Conservation (phyloP, 2,888 invertebrate species). For the Parnassius mnemosyne region DNA sequence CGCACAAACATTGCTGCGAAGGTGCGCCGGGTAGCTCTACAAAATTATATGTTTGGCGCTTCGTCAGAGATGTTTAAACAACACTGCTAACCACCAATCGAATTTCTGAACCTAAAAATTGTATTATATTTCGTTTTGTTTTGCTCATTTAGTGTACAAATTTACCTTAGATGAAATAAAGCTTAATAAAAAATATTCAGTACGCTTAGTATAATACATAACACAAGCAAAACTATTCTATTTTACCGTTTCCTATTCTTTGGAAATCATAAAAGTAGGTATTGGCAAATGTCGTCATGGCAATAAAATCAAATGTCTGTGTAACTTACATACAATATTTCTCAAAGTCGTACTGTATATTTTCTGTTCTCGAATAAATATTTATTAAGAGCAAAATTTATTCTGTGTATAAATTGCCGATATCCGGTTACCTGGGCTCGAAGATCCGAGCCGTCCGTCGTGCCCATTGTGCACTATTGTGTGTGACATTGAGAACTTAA, state of each 20-base stretch:
- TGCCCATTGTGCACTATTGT: slow-evolving; percentile 59
- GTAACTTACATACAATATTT: too few relatives aligned
- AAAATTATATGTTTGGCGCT: slow-evolving; percentile 73
- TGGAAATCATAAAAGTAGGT: too few relatives aligned
- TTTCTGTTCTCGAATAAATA: neutral
- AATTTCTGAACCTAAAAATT: slow-evolving; percentile 28
- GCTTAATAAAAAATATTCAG: too few relatives aligned
- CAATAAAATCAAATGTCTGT: too few relatives aligned
- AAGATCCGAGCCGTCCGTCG: slow-evolving; percentile 43
- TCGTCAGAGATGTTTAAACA: slow-evolving; percentile 63
- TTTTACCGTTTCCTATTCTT: too few relatives aligned
- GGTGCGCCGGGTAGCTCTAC: slow-evolving; percentile 52
- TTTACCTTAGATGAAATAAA: too few relatives aligned
- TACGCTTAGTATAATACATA: too few relatives aligned
- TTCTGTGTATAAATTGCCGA: slow-evolving; percentile 33
- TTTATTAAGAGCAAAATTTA: slow-evolving; percentile 20
- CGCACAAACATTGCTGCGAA: slow-evolving; percentile 57
- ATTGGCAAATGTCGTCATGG: too few relatives aligned
- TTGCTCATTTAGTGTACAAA: too few relatives aligned
- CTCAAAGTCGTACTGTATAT: neutral
- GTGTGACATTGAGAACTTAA: slow-evolving; percentile 71
- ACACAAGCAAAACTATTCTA: too few relatives aligned
- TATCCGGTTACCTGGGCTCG: slow-evolving; percentile 55
- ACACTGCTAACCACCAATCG: slow-evolving; percentile 51
- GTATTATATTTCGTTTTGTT: too few relatives aligned